Evolutionary conservation across 2,797 vertebrate species (phyloP), one percentile per base, ranked within the genome.

Genomic region (Pagetopsis macropterus): DNA sequence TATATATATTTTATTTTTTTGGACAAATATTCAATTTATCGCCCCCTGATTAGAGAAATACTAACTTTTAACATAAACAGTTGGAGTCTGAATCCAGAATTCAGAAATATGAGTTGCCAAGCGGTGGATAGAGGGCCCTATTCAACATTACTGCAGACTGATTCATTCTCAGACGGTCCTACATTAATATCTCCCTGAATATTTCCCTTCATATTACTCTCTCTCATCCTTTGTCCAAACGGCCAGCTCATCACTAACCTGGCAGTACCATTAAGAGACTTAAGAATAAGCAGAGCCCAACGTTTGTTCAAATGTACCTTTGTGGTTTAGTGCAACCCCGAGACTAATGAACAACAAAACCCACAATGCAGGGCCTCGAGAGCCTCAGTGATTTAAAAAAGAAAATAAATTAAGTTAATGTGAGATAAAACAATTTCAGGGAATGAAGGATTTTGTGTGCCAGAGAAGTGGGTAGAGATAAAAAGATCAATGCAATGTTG

Each of bases 161-260:
- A 76, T 86, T 56, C 21, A 61, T 78, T 71, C 78, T 65, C 41
- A 70, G 49, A 58, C n/a, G 8, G 33, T 6, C 55, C 10, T 64
- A 11, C 40, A 71, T 87, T 76, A 57, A 74, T 82, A 79, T 78
- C 52, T 63, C 58, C 56, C 44, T 31, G 40, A 62, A 71, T 56
- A 46, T 60, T 69, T 72, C 59, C 27, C 55, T 69, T 70, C 48
- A 70, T 76, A 46, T 70, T 81, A 44, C n/a, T 58, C 70, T 72
- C 66, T 52, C 66, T 78, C 33, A 37, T 37, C 33, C 33, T 88
- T 82, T 78, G 79, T 88, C 70, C 70, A 78, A 33, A 31, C 70
- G 67, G 71, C 67, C 70, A 79, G 74, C 77, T 89, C 86, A 83
- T 92, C 90, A 84, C 82, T 81, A 84, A 82, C 84, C 74, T 82